These are phyloP conservation scores for Sinonovacula constricta DNA, from an alignment of 1,140 invertebrate genomes.

Conservation along the genomic window DNA sequence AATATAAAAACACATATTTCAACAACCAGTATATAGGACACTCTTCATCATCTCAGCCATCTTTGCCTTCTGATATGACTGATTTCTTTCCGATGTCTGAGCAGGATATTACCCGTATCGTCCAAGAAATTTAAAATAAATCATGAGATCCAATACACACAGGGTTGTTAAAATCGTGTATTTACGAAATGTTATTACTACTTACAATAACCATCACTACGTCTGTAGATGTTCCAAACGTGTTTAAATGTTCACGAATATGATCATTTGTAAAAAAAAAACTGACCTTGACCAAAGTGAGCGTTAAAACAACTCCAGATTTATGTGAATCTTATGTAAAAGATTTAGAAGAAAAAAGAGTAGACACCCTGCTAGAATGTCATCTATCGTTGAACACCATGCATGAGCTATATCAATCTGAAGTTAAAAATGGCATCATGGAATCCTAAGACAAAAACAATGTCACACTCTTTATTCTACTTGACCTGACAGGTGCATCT, in stretches of 20 bases:
- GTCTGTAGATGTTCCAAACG: too few species aligned
- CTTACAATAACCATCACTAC: too few species aligned
- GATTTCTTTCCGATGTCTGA: slow-evolving; percentile 16
- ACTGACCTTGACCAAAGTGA: not conserved
- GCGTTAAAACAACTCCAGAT: not conserved
- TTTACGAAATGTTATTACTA: too few species aligned
- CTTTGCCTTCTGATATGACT: not conserved
- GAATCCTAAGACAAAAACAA: slow-evolving; percentile 6
- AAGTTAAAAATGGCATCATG: slow-evolving; percentile 4
- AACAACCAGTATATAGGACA: not conserved
- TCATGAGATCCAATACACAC: slow-evolving; percentile 37
- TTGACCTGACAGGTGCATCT: slow-evolving; percentile 14
- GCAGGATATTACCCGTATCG: slow-evolving; percentile 3
- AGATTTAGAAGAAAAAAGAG: slow-evolving; percentile 5
- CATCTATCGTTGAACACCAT: not conserved
- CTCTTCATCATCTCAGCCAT: not conserved
- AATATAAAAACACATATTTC: not conserved
- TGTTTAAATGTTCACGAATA: not conserved
- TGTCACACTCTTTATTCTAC: not conserved
- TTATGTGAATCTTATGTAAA: not conserved
- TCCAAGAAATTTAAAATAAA: slow-evolving; percentile 33
- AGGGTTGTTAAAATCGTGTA: slow-evolving; percentile 41
- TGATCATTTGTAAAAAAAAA: not conserved
- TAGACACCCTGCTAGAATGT: not conserved
- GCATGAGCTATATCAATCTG: not conserved